Conservation (phyloP, 2,113 vertebrate species). For the Dasyornis broadbenti region DNA sequence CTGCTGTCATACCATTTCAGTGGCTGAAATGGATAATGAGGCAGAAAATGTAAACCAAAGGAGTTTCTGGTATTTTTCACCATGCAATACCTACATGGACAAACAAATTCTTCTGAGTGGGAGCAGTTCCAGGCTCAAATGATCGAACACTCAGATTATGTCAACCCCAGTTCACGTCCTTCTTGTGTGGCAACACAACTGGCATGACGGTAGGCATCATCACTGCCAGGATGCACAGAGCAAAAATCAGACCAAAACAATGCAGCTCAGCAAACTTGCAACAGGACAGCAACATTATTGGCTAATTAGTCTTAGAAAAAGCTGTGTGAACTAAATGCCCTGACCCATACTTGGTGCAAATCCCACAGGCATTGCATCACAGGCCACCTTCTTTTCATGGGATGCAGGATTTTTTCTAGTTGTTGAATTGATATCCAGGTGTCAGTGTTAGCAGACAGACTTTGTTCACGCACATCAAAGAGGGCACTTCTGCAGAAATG, state of each 20-base stretch:
- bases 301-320: neutral
- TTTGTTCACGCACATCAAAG: neutral
- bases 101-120: neutral
- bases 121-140: neutral
- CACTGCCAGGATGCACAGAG: neutral
- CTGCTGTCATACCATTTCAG: neutral
- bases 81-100: neutral
- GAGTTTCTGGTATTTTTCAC: neutral
- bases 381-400: neutral
- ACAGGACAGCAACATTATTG: neutral
- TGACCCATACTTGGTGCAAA: neutral
- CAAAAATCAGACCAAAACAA: neutral
- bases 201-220: neutral
- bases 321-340: neutral
- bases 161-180: neutral
- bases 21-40: neutral
- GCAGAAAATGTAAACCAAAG: neutral
- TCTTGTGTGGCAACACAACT: neutral
- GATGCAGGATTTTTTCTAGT: neutral
- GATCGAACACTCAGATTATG: rapidly evolving
- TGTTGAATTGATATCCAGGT: neutral
- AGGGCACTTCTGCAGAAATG: neutral
- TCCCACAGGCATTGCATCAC: rapidly evolving
- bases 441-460: neutral
- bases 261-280: neutral